Conservation (phyloP, 2,113 vertebrate species). For the Heterotis niloticus region DNA sequence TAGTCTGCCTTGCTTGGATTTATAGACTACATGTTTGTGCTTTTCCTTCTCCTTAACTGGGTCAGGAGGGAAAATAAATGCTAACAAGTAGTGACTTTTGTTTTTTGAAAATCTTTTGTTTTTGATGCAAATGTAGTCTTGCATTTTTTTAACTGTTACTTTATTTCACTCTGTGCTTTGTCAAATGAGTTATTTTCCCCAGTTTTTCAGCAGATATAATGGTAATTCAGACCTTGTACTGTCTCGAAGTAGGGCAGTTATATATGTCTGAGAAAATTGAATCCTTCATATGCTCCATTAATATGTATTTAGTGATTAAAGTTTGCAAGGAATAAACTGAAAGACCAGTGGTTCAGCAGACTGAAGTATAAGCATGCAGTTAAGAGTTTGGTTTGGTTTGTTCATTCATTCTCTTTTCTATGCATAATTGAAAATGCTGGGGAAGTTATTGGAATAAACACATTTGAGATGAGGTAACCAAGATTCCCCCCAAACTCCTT, state of each 20-base stretch:
- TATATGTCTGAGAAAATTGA: not conserved
- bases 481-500: not conserved
- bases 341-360: not conserved
- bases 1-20: no score
- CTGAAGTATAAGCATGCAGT: not conserved
- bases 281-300: not conserved
- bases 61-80: no score
- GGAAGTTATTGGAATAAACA: not conserved
- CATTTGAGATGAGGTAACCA: not conserved
- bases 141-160: no score
- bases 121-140: no score
- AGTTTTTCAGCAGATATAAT: not conserved
- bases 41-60: no score
- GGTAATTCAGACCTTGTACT: not conserved
- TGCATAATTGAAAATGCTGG: not conserved
- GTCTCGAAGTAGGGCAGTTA: constrained; percentile 1
- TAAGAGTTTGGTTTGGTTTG: not conserved
- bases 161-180: no score
- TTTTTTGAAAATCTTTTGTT: no score
- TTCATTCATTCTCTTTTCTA: not conserved
- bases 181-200: no score
- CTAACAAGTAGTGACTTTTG: no score
- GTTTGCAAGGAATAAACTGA: not conserved
- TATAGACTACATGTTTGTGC: no score
- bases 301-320: not conserved